phyloP scores from a whole-genome alignment of 2,888 invertebrate species.

The Drosophila vallismaia region DNA sequence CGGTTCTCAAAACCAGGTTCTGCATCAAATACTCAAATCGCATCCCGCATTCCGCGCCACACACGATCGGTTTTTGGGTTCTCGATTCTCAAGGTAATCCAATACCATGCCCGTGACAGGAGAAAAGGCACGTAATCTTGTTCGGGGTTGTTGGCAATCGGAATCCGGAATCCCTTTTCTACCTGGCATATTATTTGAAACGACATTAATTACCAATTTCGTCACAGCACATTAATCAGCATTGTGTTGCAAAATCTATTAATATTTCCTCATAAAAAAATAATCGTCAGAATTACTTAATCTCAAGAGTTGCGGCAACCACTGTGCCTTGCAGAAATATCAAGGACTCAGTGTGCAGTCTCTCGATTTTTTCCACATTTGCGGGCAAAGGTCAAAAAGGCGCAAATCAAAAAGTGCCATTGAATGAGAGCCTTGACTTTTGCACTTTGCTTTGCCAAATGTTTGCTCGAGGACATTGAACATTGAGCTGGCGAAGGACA shows the following conservation, averaged over 20 bases:
- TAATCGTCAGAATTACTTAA: conserved; percentile 8
- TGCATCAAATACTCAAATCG: conserved; percentile 30
- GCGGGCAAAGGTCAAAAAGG: conserved; percentile 66
- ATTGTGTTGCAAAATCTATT: conserved; percentile 33
- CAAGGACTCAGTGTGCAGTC: conserved; percentile 19
- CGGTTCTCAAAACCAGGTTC: conserved; percentile 31
- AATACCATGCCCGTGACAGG: conserved; percentile 29
- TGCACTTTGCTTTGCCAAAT: conserved; percentile 67
- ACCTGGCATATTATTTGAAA: conserved; percentile 45
- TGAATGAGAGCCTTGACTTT: conserved; percentile 72
- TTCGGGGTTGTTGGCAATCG: conserved; percentile 44
- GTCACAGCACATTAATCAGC: conserved; percentile 69
- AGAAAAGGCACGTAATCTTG: conserved; percentile 36
- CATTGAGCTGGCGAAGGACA: conserved; percentile 8
- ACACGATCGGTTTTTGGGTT: conserved; percentile 28
- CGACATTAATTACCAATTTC: conserved; percentile 35
- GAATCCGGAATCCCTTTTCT: conserved; percentile 50
- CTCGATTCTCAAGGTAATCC: conserved; percentile 48
- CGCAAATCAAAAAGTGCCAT: conserved; percentile 40
- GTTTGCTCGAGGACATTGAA: conserved; percentile 41
- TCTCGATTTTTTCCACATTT: conserved; percentile 42
- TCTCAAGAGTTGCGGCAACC: conserved; percentile 1
- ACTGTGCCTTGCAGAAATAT: conserved; percentile 1
- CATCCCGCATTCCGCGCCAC: conserved; percentile 37
- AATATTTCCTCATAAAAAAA: conserved; percentile 10